Conservation (phyloP, 2,797 vertebrate species). For the Propithecus deckenii region DNA sequence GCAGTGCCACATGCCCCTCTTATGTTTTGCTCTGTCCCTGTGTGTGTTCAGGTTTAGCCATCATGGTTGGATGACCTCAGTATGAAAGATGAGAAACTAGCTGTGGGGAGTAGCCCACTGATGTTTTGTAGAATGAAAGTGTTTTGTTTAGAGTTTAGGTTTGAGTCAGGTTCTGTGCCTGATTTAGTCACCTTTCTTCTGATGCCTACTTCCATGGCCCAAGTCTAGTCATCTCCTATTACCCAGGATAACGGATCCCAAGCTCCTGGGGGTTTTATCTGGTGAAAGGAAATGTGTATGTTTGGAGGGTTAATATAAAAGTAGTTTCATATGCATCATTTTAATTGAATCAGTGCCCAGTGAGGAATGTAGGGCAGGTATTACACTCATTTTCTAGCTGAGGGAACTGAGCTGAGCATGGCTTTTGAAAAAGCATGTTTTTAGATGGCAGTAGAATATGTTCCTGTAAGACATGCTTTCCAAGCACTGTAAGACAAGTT, state of each 20-base stretch:
- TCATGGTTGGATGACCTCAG: background rate
- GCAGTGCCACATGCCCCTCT: background rate
- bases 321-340: background rate
- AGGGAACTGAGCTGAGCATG: background rate
- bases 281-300: background rate
- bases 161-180: background rate
- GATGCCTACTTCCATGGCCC: background rate
- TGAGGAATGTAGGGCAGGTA: background rate
- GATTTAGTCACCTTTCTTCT: background rate
- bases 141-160: background rate
- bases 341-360: background rate
- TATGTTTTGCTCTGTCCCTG: background rate
- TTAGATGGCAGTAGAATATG: background rate
- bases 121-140: background rate
- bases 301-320: background rate
- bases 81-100: background rate
- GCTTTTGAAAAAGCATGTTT: background rate
- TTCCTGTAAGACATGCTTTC: background rate
- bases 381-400: background rate
- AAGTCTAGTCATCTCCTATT: background rate
- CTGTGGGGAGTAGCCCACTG: background rate
- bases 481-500: background rate
- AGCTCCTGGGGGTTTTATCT: background rate
- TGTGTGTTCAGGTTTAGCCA: background rate
- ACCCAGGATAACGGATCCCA: background rate